Evolutionary conservation across 37 sponge, comb jelly and placozoan species (phyloP), one percentile per base, ranked within the genome.

Genomic region (Halisarca cf. caerulea): DNA sequence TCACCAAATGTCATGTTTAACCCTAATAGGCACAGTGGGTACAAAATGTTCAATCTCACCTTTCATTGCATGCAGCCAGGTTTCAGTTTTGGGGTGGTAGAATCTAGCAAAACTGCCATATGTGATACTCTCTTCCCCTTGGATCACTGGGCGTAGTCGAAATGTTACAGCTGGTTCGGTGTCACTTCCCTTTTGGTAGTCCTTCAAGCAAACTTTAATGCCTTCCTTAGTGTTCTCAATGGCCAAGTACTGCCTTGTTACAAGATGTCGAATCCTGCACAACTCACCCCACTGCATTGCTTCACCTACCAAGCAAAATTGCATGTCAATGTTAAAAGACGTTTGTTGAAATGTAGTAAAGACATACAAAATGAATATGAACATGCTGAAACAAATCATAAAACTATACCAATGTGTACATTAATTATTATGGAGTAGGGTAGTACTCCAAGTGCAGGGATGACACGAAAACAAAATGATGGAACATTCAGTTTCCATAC

Each of bases 21-120:
- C 11, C 51, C 51, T 11, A 47, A 47, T 47, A 47, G 11, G 51
- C 51, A 47, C 11, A 47, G 11, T 47, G 51, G 51, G 51, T 47
- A 47, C 51, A 47, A 47, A 6, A 47, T 47, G 64, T 62, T 20
- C 4, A 20, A n/a, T 28, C 6, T 18, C 37, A 69, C 74, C 81
- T 32, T 87, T 58, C 33, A 36, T 58, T 18, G 83, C 88, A 57
- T 82, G 69, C 23, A 90, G 62, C 90, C 90, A 90, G 3, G 66
- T 72, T 0, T 74, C 59, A 34, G 86, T 90, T 2, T 33, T 35
- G 15, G 82, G 71, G 53, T 90, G 90, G 25, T 90, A 59, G 18
- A 90, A 81, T 34, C 90, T 47, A 15, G 86, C 86, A 85, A 85
- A 90, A 24, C 83, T 80, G 40, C 62, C 86, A 57, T 82, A 86